A percentile compares a stretch with the other conserved stretches of the same genome.
Evolutionary conservation across 2,797 vertebrate genomes (phyloP).

Genomic region (Enteromius radiatus): DNA sequence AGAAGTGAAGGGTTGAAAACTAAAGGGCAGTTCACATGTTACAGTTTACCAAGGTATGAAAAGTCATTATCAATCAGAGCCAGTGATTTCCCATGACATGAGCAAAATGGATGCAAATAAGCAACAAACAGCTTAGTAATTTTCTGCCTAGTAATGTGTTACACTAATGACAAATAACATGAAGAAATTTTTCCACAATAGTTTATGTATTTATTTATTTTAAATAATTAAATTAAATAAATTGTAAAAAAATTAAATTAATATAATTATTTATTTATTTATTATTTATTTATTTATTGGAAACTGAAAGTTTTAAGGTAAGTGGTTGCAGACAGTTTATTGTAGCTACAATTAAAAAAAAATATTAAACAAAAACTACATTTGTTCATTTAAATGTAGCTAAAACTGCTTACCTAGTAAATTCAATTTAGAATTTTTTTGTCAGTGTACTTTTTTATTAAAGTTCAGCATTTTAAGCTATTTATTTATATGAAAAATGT

Average conservation of each 20-base stretch:
- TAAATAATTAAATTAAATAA: neutral
- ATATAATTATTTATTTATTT: too few species aligned
- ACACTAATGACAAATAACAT: neutral
- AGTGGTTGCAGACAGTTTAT: too few species aligned
- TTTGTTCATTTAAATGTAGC: too few species aligned
- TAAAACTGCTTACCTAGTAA: too few species aligned
- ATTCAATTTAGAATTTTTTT: too few species aligned
- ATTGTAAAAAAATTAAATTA: too few species aligned
- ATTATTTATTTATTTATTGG: too few species aligned
- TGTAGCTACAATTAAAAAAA: too few species aligned
- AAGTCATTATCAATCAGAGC: neutral
- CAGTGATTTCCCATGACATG: neutral
- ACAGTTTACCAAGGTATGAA: neutral
- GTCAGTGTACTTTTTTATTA: too few species aligned
- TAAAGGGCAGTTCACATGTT: neutral
- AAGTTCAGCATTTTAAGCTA: neutral
- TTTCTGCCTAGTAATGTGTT: neutral
- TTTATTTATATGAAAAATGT: neutral
- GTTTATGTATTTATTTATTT: neutral
- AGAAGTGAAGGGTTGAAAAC: neutral
- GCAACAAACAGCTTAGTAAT: neutral
- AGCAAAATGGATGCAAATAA: neutral
- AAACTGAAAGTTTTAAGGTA: too few species aligned
- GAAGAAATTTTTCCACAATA: neutral
- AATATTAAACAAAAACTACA: too few species aligned